Evolutionary conservation across 2,113 vertebrate species (phyloP).

Genomic region (Felis catus): DNA sequence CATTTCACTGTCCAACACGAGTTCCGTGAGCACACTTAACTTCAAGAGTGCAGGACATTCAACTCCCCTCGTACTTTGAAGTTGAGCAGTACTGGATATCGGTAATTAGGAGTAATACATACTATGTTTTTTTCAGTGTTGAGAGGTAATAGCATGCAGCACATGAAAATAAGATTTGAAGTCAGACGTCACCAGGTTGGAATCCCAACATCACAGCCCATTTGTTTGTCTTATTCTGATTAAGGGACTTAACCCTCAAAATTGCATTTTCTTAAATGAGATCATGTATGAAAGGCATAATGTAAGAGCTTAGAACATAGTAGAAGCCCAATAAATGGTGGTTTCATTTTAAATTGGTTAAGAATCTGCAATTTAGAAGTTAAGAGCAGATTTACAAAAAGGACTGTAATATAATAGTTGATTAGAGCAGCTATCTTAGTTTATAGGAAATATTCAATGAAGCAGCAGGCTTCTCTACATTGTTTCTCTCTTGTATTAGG

Average conservation of each 20-base stretch:
- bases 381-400: background rate
- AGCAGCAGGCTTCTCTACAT: background rate
- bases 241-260: background rate
- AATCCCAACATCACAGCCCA: background rate
- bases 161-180: background rate
- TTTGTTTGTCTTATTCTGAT: background rate
- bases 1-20: background rate
- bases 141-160: background rate
- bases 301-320: background rate
- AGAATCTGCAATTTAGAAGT: conserved; percentile 43
- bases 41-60: background rate
- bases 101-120: background rate
- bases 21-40: background rate
- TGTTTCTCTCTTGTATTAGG: background rate
- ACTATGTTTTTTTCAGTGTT: background rate
- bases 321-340: background rate
- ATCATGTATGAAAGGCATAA: background rate
- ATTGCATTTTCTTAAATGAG: background rate
- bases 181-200: background rate
- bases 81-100: background rate
- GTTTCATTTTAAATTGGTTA: background rate
- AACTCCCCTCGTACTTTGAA: background rate
- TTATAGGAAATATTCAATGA: background rate
- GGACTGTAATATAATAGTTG: background rate
- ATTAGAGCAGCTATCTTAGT: background rate